Conservation (phyloP, 2,113 vertebrate genomes). For the Eptatretus burgeri region DNA sequence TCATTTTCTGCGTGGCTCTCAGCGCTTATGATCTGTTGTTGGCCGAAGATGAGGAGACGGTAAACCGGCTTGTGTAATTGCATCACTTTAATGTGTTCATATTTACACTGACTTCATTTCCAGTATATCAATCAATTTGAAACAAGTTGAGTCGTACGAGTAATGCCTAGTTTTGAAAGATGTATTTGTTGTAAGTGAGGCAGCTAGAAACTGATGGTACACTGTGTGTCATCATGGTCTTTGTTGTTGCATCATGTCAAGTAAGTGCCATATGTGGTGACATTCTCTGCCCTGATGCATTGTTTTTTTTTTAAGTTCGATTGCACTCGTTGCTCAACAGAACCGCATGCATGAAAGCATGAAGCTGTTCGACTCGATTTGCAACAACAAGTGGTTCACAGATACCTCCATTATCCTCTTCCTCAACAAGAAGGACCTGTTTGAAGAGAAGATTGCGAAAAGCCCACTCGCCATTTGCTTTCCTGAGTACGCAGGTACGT, state of each 20-base stretch:
- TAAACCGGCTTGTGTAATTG: background rate
- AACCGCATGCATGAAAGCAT: constrained; percentile 99
- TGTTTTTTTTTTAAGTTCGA: constrained; percentile 7
- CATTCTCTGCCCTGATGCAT: no score
- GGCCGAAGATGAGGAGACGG: constrained; percentile 3
- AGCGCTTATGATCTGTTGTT: constrained; percentile 1
- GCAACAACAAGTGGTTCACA: constrained; percentile 99
- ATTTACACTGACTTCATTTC: no score
- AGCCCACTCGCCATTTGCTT: constrained; percentile 80
- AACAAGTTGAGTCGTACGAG: no score
- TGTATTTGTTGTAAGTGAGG: no score
- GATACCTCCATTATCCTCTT: constrained; percentile 99
- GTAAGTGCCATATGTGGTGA: no score
- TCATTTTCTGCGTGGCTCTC: constrained; percentile 5
- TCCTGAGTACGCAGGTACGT: constrained; percentile 69
- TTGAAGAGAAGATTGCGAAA: constrained; percentile 87
- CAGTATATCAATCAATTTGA: no score
- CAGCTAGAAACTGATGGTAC: no score
- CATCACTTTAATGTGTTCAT: background rate
- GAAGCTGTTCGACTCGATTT: constrained; percentile 98
- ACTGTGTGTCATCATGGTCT: no score
- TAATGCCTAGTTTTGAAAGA: no score
- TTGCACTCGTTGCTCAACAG: constrained; percentile 16
- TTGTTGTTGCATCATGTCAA: no score
- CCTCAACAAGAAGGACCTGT: constrained; percentile 98